A percentile compares a stretch with the other conserved stretches of the same genome.
Evolutionary conservation across 2,888 invertebrate genomes (phyloP).

Genomic region (Ischnus inquisitorius): DNA sequence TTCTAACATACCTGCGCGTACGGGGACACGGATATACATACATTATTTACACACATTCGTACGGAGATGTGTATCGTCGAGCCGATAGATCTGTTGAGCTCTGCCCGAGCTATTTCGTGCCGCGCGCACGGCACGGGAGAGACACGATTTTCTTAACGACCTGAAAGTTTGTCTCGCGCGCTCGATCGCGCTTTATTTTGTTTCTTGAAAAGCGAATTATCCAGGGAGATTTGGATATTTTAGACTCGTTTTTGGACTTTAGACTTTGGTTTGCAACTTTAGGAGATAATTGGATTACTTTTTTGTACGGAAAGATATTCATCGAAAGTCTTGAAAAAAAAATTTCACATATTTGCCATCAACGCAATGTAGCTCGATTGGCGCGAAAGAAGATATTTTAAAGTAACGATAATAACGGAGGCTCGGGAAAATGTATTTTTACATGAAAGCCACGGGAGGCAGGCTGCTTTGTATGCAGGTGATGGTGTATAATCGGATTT

Average conservation of each 20-base stretch:
- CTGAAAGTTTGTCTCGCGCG: slow-evolving; percentile 1
- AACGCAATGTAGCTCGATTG: background rate
- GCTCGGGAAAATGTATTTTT: background rate
- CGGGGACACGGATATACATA: background rate
- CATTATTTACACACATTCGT: too few species aligned
- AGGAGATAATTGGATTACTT: too few species aligned
- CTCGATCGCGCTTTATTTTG: background rate
- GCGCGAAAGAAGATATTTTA: background rate
- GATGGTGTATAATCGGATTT: slow-evolving; percentile 1
- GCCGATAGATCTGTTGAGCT: background rate
- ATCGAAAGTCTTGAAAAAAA: too few species aligned
- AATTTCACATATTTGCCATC: too few species aligned
- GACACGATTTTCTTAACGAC: slow-evolving; percentile 28
- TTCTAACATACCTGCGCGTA: slow-evolving; percentile 29
- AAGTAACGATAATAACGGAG: background rate
- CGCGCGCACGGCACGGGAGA: background rate
- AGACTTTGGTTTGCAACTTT: too few species aligned
- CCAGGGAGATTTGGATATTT: too few species aligned
- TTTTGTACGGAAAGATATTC: background rate
- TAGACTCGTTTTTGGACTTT: too few species aligned
- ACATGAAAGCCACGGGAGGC: background rate
- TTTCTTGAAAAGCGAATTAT: too few species aligned
- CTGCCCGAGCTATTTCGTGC: slow-evolving; percentile 26
- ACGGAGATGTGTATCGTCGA: background rate
- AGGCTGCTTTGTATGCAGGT: background rate